Evolutionary conservation across 2,888 invertebrate genomes (phyloP), one percentile per base, ranked within the genome.

Genomic region (Carpatolechia fugitivella): DNA sequence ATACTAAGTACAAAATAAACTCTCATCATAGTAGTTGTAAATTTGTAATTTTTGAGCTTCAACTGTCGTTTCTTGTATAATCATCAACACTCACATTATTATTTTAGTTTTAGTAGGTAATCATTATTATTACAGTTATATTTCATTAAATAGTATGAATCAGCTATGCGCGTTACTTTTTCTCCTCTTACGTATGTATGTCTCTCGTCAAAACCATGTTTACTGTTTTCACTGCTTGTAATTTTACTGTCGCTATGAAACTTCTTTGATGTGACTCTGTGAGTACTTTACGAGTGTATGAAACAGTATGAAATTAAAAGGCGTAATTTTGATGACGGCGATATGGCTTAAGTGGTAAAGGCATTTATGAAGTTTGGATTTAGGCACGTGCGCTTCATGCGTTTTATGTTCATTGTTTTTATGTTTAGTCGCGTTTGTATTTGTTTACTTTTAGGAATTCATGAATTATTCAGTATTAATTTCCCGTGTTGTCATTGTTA

Each of bases 231-330:
- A 58, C 63, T 61, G 57, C 57, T 56, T 62, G 65, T 71, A 72
- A 72, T 70, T 76, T 77, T 72, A 77, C 62, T 65, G 70, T 72
- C 63, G 70, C 68, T 64, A 70, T 73, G 72, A 72, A 76, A 72
- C 67, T 72, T 55, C 75, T 78, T 79, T 77, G 76, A 78, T 72
- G 76, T 74, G 64, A 62, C 64, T 60, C 47, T 54, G 57, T 65
- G 66, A 66, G 57, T 60, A 62, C 60, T 75, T 73, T 68, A 70
- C 66, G 67, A 58, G 63, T 65, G 65, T 64, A 64, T 57, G 58
- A 57, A 66, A 74, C 76, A 64, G 65, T 64, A 64, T 57, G 58
- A 57, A 66, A 74, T 77, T 68, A 69, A 72, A 69, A 66, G 63
- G 62, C 65, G 57, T 61, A 58, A 65, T 74, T 74, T 75, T 20